phyloP scores from a whole-genome alignment of 2,797 vertebrate genomes.

The Phylloscopus collybita region DNA sequence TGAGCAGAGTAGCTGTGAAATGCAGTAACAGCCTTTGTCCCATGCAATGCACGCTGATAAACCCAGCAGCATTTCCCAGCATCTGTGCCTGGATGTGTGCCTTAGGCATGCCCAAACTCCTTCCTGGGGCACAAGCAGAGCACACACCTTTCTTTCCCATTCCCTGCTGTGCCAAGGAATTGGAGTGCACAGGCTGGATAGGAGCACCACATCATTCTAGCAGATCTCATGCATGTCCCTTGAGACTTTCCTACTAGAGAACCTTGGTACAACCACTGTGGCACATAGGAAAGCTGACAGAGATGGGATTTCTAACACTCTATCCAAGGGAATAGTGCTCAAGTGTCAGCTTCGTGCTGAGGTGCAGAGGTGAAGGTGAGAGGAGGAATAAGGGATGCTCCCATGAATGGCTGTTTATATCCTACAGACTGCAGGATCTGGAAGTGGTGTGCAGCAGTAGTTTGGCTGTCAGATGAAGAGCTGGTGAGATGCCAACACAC shows the following conservation, averaged over 20 bases:
- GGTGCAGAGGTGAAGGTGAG: not conserved
- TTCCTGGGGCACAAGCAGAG: not conserved
- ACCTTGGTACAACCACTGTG: accelerated
- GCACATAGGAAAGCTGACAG: not conserved
- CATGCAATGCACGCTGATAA: accelerated
- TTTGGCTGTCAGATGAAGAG: conserved; percentile 21
- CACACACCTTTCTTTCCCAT: not conserved
- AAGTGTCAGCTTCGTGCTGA: not conserved
- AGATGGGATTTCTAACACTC: not conserved
- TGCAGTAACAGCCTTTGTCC: not conserved
- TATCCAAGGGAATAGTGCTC: not conserved
- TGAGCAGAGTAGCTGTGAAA: not conserved
- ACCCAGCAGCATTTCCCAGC: not conserved
- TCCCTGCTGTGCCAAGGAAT: not conserved
- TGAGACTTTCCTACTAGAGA: not conserved
- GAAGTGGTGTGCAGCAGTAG: not conserved
- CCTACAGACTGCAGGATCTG: not conserved
- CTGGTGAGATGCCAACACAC: not conserved
- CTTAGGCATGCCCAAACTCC: not conserved
- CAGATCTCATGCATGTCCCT: not conserved
- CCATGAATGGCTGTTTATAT: not conserved
- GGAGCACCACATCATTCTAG: not conserved
- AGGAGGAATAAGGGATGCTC: not conserved
- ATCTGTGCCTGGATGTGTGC: not conserved
- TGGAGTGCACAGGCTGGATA: accelerated